Conservation (phyloP, 2,888 invertebrate species). For the Horisme vitalbata region DNA sequence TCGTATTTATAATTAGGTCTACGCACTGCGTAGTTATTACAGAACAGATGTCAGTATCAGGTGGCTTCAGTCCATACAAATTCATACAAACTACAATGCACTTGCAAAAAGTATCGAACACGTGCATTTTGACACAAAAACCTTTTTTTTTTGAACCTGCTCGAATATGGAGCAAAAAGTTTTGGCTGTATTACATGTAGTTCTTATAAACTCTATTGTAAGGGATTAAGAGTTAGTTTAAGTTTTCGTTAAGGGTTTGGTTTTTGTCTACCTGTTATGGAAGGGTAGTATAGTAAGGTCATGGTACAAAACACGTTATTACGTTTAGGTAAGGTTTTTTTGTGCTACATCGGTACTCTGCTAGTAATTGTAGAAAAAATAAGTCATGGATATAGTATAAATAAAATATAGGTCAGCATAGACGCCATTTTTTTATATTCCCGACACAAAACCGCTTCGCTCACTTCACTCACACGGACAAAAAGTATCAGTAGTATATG, state of each 20-base stretch:
- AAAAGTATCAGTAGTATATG: too few species aligned
- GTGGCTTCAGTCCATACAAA: constrained; percentile 28
- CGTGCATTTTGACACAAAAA: constrained; percentile 49
- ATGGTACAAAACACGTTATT: constrained; percentile 37
- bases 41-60: constrained; percentile 25
- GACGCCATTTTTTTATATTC: too few species aligned
- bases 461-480: too few species aligned
- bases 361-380: too few species aligned
- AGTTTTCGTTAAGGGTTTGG: neutral
- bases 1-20: too few species aligned
- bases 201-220: constrained; percentile 1
- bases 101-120: constrained; percentile 41
- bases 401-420: too few species aligned
- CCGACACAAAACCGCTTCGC: too few species aligned
- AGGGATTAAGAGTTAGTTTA: constrained; percentile 12
- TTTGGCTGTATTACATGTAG: neutral
- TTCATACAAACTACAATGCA: constrained; percentile 28
- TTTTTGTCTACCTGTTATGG: constrained; percentile 55
- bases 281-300: constrained; percentile 45
- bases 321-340: constrained; percentile 24
- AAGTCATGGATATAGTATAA: too few species aligned
- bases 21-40: neutral
- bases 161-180: constrained; percentile 42
- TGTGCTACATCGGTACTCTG: too few species aligned
- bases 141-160: constrained; percentile 42